phyloP scores from a whole-genome alignment of 2,888 invertebrate species.

The Ichneumoninae sp. region DNA sequence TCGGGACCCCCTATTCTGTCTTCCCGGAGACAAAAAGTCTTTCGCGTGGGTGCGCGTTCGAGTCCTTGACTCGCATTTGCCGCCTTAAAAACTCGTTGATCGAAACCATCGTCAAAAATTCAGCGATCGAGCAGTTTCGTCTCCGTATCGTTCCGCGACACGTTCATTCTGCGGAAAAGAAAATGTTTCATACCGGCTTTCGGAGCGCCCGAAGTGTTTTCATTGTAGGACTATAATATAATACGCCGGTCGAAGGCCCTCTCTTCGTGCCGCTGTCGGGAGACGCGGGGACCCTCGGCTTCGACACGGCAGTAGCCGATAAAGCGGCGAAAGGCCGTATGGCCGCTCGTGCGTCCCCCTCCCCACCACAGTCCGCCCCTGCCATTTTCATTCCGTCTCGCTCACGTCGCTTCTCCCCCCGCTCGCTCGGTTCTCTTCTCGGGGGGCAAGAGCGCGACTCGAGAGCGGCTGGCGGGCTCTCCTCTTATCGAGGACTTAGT shows the following conservation, averaged over 20 bases:
- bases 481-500: constrained; percentile 71
- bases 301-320: constrained; percentile 57
- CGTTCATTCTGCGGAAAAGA: background rate
- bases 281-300: constrained; percentile 56
- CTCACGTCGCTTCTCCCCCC: constrained; percentile 60
- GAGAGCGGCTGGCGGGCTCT: constrained; percentile 56
- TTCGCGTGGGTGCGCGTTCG: constrained; percentile 41
- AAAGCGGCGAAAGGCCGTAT: constrained; percentile 73
- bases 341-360: constrained; percentile 67
- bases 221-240: constrained; percentile 24
- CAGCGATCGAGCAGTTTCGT: no score
- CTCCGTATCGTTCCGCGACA: no score
- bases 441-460: constrained; percentile 59
- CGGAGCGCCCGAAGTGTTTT: constrained; percentile 19
- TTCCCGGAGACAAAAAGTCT: background rate
- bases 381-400: constrained; percentile 42
- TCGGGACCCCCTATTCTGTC: background rate
- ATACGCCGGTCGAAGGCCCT: constrained; percentile 44
- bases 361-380: constrained; percentile 18
- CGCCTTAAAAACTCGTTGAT: background rate
- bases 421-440: constrained; percentile 55
- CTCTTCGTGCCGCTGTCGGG: constrained; percentile 43
- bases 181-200: background rate
- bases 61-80: constrained; percentile 7
- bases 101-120: background rate